Evolutionary conservation across 1,140 invertebrate species (phyloP).

Genomic region (Drosophila subpulchrella): DNA sequence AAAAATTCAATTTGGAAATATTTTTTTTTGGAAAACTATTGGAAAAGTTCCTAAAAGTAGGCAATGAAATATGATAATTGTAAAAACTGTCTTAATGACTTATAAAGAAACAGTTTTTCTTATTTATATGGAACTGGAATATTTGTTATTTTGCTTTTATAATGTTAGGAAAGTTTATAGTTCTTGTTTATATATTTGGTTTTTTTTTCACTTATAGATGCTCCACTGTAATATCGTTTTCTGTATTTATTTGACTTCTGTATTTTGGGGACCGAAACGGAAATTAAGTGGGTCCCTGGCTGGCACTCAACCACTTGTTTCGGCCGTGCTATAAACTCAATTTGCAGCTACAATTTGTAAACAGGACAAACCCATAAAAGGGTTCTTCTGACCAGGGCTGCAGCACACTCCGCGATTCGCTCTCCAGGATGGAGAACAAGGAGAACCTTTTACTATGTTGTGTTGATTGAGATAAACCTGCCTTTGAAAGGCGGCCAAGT

Average conservation of each 20-base stretch:
- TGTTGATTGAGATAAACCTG: slow-evolving; percentile 21
- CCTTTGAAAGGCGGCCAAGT: slow-evolving; percentile 16
- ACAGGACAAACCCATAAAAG: slow-evolving; percentile 66
- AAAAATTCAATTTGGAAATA: too few relatives aligned
- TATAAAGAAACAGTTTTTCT: neutral
- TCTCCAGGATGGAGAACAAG: slow-evolving; percentile 13
- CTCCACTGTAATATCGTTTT: slow-evolving; percentile 21
- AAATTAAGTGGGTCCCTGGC: slow-evolving; percentile 73
- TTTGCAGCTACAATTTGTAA: slow-evolving; percentile 77
- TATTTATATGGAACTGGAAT: too few relatives aligned
- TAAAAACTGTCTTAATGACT: too few relatives aligned
- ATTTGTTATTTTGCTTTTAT: too few relatives aligned
- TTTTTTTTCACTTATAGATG: neutral
- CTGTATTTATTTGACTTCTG: slow-evolving; percentile 20
- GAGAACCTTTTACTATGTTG: neutral
- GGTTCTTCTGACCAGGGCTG: slow-evolving; percentile 69
- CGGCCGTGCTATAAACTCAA: slow-evolving; percentile 63
- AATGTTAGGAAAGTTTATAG: neutral
- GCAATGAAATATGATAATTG: neutral
- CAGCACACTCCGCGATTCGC: slow-evolving; percentile 28
- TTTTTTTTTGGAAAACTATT: too few relatives aligned
- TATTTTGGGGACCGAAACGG: slow-evolving; percentile 54
- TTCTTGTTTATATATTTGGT: neutral
- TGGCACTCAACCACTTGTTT: slow-evolving; percentile 71
- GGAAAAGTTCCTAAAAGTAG: neutral